Conservation (phyloP, 2,113 vertebrate genomes). For the Sturnus vulgaris region DNA sequence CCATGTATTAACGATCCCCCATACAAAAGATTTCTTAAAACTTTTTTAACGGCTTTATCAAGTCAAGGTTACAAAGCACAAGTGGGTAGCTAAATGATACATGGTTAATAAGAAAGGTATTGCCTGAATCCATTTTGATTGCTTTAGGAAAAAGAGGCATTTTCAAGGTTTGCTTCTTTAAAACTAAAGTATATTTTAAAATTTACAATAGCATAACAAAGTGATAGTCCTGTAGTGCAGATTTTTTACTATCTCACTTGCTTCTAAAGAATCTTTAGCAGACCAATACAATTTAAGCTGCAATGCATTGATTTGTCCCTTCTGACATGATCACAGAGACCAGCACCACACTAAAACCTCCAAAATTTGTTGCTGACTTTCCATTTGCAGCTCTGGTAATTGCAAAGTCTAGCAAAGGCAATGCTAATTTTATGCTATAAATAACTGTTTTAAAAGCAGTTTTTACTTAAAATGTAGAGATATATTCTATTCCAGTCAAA, state of each 20-base stretch:
- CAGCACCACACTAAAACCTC: neutral
- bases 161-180: slow-evolving; percentile 19
- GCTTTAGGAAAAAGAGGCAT: slow-evolving; percentile 9
- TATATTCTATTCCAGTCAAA: neutral
- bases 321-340: neutral
- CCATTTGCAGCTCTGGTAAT: neutral
- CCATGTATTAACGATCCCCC: slow-evolving; percentile 28
- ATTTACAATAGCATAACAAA: slow-evolving; percentile 13
- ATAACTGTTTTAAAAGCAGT: neutral
- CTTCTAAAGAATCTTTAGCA: neutral
- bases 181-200: slow-evolving; percentile 28
- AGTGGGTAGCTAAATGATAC: slow-evolving; percentile 27
- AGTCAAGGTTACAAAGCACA: slow-evolving; percentile 39
- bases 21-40: slow-evolving; percentile 45
- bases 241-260: neutral
- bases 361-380: neutral
- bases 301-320: slow-evolving; percentile 1
- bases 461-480: neutral
- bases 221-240: neutral
- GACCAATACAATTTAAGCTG: neutral
- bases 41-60: slow-evolving; percentile 23
- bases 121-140: slow-evolving; percentile 21
- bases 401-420: neutral
- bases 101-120: neutral
- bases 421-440: neutral